A percentile compares a stretch with the other conserved stretches of the same genome.
phyloP scores from a whole-genome alignment of 2,113 vertebrate genomes.

The Zosterops japonicus region DNA sequence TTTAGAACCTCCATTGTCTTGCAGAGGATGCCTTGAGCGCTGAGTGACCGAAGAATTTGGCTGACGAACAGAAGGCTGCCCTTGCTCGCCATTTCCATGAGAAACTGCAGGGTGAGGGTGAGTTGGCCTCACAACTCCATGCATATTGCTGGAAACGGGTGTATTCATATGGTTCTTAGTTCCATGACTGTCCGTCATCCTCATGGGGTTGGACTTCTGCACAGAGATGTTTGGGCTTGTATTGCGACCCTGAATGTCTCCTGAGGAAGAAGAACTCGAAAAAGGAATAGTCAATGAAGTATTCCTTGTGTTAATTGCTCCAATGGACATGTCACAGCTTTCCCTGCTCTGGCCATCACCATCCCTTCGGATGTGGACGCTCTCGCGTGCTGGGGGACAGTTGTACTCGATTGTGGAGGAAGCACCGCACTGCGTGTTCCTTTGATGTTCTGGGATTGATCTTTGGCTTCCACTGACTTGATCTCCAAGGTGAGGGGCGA shows the following conservation, averaged over 20 bases:
- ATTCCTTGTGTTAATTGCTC: conserved; percentile 76
- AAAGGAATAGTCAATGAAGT: conserved; percentile 80
- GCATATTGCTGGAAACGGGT: conserved; percentile 89
- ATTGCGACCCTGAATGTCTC: conserved; percentile 89
- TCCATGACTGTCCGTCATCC: conserved; percentile 84
- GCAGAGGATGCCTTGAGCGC: conserved; percentile 85
- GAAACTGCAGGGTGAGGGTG: conserved; percentile 84
- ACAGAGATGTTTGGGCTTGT: conserved; percentile 88
- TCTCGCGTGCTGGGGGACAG: conserved; percentile 81
- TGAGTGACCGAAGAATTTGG: conserved; percentile 84
- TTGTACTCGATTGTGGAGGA: conserved; percentile 89
- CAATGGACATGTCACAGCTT: conserved; percentile 81
- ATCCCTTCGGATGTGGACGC: conserved; percentile 77
- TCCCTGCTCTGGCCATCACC: conserved; percentile 77
- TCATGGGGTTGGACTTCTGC: conserved; percentile 88
- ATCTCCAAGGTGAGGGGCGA: conserved; percentile 89
- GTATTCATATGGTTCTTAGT: conserved; percentile 90
- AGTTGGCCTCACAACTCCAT: conserved; percentile 83
- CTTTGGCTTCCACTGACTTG: conserved; percentile 82
- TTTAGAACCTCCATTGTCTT: conserved; percentile 83
- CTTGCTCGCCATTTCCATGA: conserved; percentile 86
- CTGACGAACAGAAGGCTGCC: conserved; percentile 81
- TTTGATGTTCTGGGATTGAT: conserved; percentile 83
- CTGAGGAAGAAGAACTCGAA: conserved; percentile 81
- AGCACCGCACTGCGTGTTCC: conserved; percentile 85